Evolutionary conservation across 2,888 invertebrate genomes (phyloP), one percentile per base, ranked within the genome.

Genomic region (Pyrrhia umbra): DNA sequence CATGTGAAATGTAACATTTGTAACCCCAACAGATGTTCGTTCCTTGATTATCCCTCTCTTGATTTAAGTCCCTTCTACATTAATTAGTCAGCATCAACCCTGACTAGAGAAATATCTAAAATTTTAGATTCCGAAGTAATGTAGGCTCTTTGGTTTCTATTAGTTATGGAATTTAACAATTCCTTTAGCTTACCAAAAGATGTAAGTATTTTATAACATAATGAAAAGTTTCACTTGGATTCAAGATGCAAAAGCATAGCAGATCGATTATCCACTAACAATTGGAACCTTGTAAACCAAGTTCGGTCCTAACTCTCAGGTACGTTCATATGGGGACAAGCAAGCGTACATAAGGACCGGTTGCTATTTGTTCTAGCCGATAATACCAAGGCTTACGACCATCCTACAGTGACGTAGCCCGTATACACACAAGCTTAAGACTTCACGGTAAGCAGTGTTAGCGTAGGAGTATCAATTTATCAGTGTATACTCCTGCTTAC

Each of bases 1-100:
- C 72, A 73, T 64, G 78, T 78, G 81, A 52, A 68, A n/a, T n/a
- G 6, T 25, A 25, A 25, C n/a, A 72, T 63, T 77, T 39, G 61
- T 57, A 50, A n/a, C 51, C 55, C 61, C 52, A 16, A 61, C 51
- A 43, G 50, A 20, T n/a, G 54, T 63, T 54, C 45, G 52, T 42
- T 65, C 45, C 39, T 59, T 61, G 54, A 64, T 65, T 54, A n/a
- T 13, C 15, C 13, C n/a, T 15, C 13, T 49, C 18, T 60, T 69
- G 13, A 59, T 16, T 59, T n/a, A 6, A 23, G 27, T 4, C 2
- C 27, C 23, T 43, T 45, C 37, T 43, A n/a, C n/a, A n/a, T n/a
- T n/a, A n/a, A n/a, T n/a, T n/a, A n/a, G n/a, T n/a, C n/a, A n/a
- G n/a, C n/a, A n/a, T n/a, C n/a, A n/a, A n/a, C n/a, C n/a, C n/a